phyloP scores from a whole-genome alignment of 2,888 invertebrate genomes.

The Oxytorus armatus region DNA sequence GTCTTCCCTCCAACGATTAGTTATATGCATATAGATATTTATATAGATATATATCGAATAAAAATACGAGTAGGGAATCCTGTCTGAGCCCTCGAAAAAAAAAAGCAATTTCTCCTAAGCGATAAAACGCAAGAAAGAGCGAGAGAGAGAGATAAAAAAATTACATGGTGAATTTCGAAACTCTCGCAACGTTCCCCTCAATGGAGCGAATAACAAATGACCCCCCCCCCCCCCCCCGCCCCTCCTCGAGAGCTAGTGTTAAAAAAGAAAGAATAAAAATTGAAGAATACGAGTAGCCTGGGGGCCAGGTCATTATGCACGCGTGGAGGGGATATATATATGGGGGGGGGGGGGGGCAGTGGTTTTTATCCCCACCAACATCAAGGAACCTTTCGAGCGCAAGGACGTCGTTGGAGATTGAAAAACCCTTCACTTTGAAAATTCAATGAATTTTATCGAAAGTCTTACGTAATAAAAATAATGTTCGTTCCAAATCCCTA shows the following conservation, averaged over 20 bases:
- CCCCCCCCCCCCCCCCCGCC: too few species aligned
- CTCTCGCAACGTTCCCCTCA: constrained; percentile 6
- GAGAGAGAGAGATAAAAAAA: constrained; percentile 30
- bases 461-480: neutral
- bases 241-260: constrained; percentile 32
- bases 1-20: constrained; percentile 2
- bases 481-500: neutral
- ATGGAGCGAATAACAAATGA: constrained; percentile 28
- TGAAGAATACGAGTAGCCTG: neutral
- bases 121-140: constrained; percentile 24
- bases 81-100: constrained; percentile 53
- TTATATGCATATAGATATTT: too few species aligned
- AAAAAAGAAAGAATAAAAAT: constrained; percentile 24
- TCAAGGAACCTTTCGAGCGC: neutral
- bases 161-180: constrained; percentile 2
- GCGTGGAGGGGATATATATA: constrained; percentile 12
- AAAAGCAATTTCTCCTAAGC: constrained; percentile 31
- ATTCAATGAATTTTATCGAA: neutral
- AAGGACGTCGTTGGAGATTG: constrained; percentile 34
- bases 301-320: neutral
- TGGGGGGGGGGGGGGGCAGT: too few species aligned
- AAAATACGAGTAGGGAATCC: constrained; percentile 48
- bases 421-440: constrained; percentile 39
- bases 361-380: constrained; percentile 30
- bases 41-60: neutral